Conservation (phyloP, 2,797 vertebrate species). For the Oryzias dopingdopingensis region DNA sequence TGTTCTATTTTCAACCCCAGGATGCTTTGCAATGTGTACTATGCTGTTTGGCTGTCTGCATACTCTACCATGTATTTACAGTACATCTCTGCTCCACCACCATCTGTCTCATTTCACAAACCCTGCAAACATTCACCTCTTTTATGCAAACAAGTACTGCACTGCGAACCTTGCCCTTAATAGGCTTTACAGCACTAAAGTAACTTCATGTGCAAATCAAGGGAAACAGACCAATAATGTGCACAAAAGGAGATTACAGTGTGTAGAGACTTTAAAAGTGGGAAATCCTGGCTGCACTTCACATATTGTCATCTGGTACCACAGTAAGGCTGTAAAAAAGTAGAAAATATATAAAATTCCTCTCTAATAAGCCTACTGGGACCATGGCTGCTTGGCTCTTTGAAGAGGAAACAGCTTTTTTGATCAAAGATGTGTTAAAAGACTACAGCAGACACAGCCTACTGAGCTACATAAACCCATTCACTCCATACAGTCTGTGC, state of each 20-base stretch:
- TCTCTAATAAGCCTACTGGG: conserved; percentile 72
- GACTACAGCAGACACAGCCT: conserved; percentile 34
- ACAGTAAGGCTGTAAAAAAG: conserved; percentile 34
- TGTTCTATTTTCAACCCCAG: conserved; percentile 51
- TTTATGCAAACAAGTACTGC: conserved; percentile 49
- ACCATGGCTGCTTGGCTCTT: conserved; percentile 45
- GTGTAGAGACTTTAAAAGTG: conserved; percentile 27
- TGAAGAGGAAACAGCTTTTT: conserved; percentile 58
- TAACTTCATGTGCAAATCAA: conserved; percentile 19
- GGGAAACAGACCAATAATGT: conserved; percentile 1
- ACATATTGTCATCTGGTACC: conserved; percentile 43
- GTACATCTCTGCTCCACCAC: conserved; percentile 46
- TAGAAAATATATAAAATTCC: conserved; percentile 48
- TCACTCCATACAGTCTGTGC: conserved; percentile 18
- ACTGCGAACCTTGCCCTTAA: conserved; percentile 41
- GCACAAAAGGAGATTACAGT: neutral
- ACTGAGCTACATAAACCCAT: conserved; percentile 28
- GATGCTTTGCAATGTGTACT: conserved; percentile 21
- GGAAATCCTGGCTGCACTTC: conserved; percentile 50
- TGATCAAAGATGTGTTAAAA: conserved; percentile 60
- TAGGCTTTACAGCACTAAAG: conserved; percentile 8
- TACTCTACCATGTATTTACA: conserved; percentile 48
- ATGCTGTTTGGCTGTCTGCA: conserved; percentile 15
- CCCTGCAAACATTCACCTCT: conserved; percentile 24
- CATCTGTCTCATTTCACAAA: conserved; percentile 51